Evolutionary conservation across 1,140 invertebrate genomes (phyloP).

Genomic region (Lethocerus indicus): DNA sequence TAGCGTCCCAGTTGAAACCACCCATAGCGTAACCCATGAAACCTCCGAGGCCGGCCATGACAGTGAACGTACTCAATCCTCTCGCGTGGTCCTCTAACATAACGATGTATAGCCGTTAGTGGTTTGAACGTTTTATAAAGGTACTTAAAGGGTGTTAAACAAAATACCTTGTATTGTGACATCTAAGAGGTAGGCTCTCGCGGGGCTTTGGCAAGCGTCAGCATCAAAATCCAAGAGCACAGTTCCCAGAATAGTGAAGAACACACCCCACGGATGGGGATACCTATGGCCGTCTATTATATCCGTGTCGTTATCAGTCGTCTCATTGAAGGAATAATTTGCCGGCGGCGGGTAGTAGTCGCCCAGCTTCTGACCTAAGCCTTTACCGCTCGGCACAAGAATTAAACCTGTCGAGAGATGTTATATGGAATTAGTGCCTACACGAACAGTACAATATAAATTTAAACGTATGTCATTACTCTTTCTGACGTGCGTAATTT

Average conservation of each 20-base stretch:
- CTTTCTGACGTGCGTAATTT: too few relatives aligned
- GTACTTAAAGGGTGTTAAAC: too few relatives aligned
- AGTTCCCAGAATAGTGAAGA: slow-evolving; percentile 86
- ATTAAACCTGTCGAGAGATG: slow-evolving; percentile 44
- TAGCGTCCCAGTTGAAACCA: slow-evolving; percentile 84
- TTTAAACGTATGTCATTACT: too few relatives aligned
- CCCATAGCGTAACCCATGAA: slow-evolving; percentile 85
- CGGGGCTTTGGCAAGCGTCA: slow-evolving; percentile 88
- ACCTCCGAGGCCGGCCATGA: slow-evolving; percentile 91
- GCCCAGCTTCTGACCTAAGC: slow-evolving; percentile 61
- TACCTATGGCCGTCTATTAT: too few relatives aligned
- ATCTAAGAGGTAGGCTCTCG: slow-evolving; percentile 81
- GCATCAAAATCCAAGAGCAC: slow-evolving; percentile 90
- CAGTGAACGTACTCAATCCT: slow-evolving; percentile 85
- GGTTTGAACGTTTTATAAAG: neutral
- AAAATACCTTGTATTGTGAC: slow-evolving; percentile 65
- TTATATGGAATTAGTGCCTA: too few relatives aligned
- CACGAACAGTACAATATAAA: too few relatives aligned
- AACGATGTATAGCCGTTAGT: slow-evolving; percentile 2
- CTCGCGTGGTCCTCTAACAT: slow-evolving; percentile 71
- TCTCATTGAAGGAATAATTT: neutral
- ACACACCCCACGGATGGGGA: slow-evolving; percentile 67
- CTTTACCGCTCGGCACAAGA: slow-evolving; percentile 79
- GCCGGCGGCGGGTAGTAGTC: slow-evolving; percentile 32
- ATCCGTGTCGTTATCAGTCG: too few relatives aligned